Evolutionary conservation across 1,140 invertebrate genomes (phyloP).

Genomic region (Marisa cornuarietis): DNA sequence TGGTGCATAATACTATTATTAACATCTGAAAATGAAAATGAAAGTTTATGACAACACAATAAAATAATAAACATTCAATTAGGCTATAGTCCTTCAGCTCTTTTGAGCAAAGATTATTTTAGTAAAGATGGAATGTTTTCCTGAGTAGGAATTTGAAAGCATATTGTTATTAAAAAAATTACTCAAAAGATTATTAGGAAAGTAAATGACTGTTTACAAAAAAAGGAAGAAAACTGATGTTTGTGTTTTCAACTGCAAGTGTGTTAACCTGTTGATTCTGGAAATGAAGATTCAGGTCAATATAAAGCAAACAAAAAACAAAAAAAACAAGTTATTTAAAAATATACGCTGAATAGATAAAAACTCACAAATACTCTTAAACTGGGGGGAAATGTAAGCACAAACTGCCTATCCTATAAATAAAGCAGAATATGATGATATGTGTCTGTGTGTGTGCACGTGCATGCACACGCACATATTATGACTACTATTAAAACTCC

Average conservation of each 20-base stretch:
- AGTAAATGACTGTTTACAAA: too few species aligned
- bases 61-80: background rate
- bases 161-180: background rate
- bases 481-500: too few species aligned
- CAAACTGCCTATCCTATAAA: background rate
- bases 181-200: background rate
- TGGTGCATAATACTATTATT: background rate
- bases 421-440: background rate
- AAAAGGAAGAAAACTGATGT: too few species aligned
- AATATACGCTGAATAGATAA: background rate
- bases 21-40: background rate
- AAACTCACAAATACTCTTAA: background rate
- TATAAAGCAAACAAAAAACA: too few species aligned
- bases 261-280: background rate
- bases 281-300: background rate
- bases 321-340: background rate
- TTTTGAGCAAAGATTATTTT: background rate
- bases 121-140: background rate
- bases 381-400: background rate
- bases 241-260: background rate
- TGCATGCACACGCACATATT: too few species aligned
- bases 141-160: background rate
- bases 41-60: too few species aligned
- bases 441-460: constrained; percentile 1
- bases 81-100: background rate